These are phyloP conservation scores for Hyalella azteca DNA, from an alignment of 2,888 invertebrate species.

Conservation along the genomic window DNA sequence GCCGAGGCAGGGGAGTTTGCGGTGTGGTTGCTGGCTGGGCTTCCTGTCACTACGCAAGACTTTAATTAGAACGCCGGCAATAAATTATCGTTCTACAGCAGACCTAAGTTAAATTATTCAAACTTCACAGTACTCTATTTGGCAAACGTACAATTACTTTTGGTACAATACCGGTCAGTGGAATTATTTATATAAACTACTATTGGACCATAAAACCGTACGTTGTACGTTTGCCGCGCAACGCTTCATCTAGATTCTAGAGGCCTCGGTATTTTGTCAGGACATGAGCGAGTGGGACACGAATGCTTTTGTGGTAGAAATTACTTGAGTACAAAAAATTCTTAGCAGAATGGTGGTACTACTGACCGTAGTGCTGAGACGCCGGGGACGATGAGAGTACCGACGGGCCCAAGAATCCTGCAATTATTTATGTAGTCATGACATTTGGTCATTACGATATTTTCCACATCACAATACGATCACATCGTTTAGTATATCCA, in stretches of 20 bases:
- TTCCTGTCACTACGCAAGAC: constrained; percentile 1
- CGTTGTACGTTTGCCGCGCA: too few species aligned
- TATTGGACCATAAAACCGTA: too few species aligned
- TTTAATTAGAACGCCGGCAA: too few species aligned
- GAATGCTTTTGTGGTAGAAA: not conserved
- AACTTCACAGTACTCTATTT: too few species aligned
- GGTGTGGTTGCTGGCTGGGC: not conserved
- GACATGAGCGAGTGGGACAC: not conserved
- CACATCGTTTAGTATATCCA: too few species aligned
- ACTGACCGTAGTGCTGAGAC: not conserved
- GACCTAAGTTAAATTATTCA: too few species aligned
- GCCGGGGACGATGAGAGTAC: not conserved
- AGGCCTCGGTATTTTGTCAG: not conserved
- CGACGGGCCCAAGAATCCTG: not conserved
- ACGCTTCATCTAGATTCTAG: too few species aligned
- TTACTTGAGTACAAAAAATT: not conserved
- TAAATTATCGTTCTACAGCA: too few species aligned
- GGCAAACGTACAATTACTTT: too few species aligned
- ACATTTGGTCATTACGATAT: too few species aligned
- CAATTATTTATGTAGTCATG: too few species aligned
- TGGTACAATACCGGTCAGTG: not conserved
- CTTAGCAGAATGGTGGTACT: not conserved
- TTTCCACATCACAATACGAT: too few species aligned
- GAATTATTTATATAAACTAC: not conserved
- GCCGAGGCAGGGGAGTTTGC: not conserved